These are phyloP conservation scores for Panopea generosa DNA, from an alignment of 2,888 invertebrate genomes.

Conservation along the genomic window DNA sequence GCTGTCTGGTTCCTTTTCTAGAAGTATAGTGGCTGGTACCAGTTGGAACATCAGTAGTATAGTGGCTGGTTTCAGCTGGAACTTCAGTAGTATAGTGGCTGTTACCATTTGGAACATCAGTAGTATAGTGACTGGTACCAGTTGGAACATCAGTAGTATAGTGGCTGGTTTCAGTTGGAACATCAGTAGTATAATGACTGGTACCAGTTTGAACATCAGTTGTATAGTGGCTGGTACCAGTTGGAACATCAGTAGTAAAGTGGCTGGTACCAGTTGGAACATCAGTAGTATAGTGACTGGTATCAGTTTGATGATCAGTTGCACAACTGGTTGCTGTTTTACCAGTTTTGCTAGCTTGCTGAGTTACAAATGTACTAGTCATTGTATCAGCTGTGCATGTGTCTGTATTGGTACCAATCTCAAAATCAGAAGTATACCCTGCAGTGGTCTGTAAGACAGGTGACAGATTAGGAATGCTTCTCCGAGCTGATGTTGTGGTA, in stretches of 20 bases:
- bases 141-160: slow-evolving; percentile 2
- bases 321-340: too few relatives aligned
- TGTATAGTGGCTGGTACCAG: not conserved
- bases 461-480: too few relatives aligned
- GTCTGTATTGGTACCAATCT: too few relatives aligned
- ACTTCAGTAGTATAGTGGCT: not conserved
- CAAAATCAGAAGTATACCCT: too few relatives aligned
- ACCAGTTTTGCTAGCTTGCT: too few relatives aligned
- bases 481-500: too few relatives aligned
- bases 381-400: too few relatives aligned
- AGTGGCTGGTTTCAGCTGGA: not conserved
- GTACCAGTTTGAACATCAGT: slow-evolving; percentile 5
- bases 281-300: too few relatives aligned
- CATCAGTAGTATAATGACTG: not conserved
- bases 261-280: not conserved
- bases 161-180: not conserved
- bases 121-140: not conserved
- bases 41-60: slow-evolving; percentile 2
- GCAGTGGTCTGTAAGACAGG: too few relatives aligned
- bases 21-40: too few relatives aligned
- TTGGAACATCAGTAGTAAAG: not conserved
- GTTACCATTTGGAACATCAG: not conserved
- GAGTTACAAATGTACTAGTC: too few relatives aligned
- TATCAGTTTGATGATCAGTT: not conserved
- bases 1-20: too few relatives aligned